Conservation (phyloP, 2,113 vertebrate genomes). For the Sylvia atricapilla region DNA sequence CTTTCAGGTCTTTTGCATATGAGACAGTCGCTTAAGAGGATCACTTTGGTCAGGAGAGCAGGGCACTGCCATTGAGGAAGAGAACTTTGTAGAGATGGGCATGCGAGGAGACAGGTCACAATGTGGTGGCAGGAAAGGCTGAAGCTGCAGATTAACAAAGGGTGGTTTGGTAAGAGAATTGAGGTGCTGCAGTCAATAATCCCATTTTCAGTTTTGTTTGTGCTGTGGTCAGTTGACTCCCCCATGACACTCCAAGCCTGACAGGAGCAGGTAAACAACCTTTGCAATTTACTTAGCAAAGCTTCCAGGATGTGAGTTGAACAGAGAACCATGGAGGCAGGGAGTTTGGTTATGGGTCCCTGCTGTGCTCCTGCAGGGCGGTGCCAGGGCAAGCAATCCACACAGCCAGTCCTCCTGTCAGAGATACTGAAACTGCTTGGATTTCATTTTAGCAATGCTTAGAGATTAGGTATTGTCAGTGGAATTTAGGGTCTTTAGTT, state of each 20-base stretch:
- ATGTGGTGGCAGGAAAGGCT: neutral
- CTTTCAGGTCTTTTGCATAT: neutral
- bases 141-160: conserved; percentile 39
- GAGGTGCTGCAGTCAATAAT: conserved; percentile 39
- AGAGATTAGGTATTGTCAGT: neutral
- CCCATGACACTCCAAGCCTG: neutral
- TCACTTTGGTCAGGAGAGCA: neutral
- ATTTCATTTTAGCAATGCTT: conserved; percentile 33
- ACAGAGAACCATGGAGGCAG: neutral
- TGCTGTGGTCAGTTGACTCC: conserved; percentile 14
- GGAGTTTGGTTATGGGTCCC: conserved; percentile 33
- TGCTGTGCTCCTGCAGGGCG: conserved; percentile 34
- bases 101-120: conserved; percentile 6
- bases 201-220: neutral
- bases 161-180: conserved; percentile 35
- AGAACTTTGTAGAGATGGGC: conserved; percentile 32
- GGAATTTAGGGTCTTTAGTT: neutral
- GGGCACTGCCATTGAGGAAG: neutral
- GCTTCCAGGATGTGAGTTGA: neutral
- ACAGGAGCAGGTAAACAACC: neutral
- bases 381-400: neutral
- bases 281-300: conserved; percentile 30
- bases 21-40: neutral
- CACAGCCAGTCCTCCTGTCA: neutral
- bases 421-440: conserved; percentile 34